These are phyloP conservation scores for Punctoribates punctum DNA, from an alignment of 2,888 invertebrate species.

Conservation along the genomic window DNA sequence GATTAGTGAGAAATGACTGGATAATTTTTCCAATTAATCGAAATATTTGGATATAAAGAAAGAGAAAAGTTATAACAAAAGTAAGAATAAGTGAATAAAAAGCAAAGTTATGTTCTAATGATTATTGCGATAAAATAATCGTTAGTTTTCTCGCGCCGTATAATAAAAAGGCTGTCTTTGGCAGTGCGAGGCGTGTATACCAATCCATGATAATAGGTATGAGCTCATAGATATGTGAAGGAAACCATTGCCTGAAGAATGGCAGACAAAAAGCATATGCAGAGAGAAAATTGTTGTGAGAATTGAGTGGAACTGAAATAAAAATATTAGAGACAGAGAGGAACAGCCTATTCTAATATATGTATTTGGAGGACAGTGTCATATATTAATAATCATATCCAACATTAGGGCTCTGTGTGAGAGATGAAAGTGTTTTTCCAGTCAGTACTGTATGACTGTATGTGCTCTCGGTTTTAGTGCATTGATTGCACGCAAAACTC, in stretches of 20 bases:
- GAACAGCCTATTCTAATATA: not conserved
- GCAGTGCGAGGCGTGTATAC: not conserved
- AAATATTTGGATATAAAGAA: too few species aligned
- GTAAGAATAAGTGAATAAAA: not conserved
- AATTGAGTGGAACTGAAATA: not conserved
- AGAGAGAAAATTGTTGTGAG: not conserved
- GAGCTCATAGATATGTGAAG: not conserved
- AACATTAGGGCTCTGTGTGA: not conserved
- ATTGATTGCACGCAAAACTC: conserved; percentile 19
- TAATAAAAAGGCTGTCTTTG: conserved; percentile 11
- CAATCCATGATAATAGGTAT: conserved; percentile 3
- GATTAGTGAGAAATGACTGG: too few species aligned
- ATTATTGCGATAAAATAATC: conserved; percentile 12
- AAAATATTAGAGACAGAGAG: not conserved
- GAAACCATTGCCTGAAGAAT: too few species aligned
- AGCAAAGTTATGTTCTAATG: conserved; percentile 1
- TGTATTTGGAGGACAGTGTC: conserved; percentile 6
- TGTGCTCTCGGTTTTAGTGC: not conserved
- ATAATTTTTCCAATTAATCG: too few species aligned
- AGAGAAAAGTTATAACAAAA: not conserved
- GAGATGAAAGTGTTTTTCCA: not conserved
- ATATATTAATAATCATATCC: conserved; percentile 5
- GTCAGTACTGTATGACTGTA: not conserved
- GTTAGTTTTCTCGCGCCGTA: not conserved
- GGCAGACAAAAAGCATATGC: too few species aligned